A percentile compares a stretch with the other conserved stretches of the same genome.
Conservation (phyloP, 2,113 vertebrate genomes). For the Melanerpes formicivorus region DNA sequence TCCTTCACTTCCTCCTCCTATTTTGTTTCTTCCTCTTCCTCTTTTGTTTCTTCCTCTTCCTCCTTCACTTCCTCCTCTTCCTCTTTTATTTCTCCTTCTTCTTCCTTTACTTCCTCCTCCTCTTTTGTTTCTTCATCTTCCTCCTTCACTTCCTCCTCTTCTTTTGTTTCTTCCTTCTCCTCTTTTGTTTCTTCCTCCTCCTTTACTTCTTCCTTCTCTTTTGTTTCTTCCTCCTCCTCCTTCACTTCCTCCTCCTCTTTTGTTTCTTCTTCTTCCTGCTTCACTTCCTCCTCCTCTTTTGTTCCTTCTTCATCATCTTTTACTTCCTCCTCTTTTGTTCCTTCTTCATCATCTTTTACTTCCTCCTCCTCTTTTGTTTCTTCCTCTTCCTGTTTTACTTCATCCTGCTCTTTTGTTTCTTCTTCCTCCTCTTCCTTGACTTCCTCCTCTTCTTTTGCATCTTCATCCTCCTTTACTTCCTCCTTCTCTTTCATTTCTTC, state of each 20-base stretch:
- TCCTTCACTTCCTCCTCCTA: neutral
- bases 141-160: neutral
- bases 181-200: fast-evolving
- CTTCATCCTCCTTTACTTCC: too few species aligned
- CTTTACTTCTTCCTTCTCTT: too few species aligned
- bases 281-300: too few species aligned
- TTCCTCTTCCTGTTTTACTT: too few species aligned
- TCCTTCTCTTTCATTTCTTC: too few species aligned
- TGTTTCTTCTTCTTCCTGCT: neutral
- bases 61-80: fast-evolving
- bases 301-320: too few species aligned
- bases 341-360: too few species aligned
- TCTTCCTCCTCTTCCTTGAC: too few species aligned
- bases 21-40: neutral
- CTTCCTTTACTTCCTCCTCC: neutral
- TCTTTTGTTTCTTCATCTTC: neutral
- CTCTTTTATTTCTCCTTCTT: neutral
- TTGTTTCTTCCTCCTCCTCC: fast-evolving
- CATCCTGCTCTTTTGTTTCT: too few species aligned
- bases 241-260: neutral
- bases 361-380: too few species aligned
- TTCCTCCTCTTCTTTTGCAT: too few species aligned
- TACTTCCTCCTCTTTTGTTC: too few species aligned
- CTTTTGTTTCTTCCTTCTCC: neutral
- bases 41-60: neutral